phyloP scores from a whole-genome alignment of 2,888 invertebrate species.

The Lottia scabra region DNA sequence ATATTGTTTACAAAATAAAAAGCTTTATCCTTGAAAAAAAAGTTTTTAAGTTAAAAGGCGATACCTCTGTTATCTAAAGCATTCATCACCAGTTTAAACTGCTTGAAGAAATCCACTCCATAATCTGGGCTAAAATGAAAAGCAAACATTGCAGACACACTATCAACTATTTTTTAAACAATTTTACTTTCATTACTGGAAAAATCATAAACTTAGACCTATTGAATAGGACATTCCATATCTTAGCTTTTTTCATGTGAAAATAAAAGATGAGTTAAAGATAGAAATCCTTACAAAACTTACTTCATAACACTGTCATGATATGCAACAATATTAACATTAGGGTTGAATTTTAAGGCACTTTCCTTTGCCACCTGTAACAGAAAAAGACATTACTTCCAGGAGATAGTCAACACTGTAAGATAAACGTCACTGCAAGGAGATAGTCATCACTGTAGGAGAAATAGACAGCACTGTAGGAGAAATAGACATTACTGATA shows the following conservation, averaged over 20 bases:
- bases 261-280: slow-evolving; percentile 32
- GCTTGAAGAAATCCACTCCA: slow-evolving; percentile 90
- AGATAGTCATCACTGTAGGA: no score
- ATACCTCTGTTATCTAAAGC: slow-evolving; percentile 90
- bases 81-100: slow-evolving; percentile 92
- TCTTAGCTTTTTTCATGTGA: background rate
- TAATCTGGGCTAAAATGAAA: slow-evolving; percentile 82
- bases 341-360: slow-evolving; percentile 87
- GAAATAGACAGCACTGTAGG: no score
- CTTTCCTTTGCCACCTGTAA: slow-evolving; percentile 86
- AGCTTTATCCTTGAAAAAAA: background rate
- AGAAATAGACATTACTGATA: no score
- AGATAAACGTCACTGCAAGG: no score
- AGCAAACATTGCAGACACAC: slow-evolving; percentile 25
- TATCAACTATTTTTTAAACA: no score
- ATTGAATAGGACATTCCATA: no score
- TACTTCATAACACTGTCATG: slow-evolving; percentile 94
- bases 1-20: no score
- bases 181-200: no score
- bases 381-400: background rate
- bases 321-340: slow-evolving; percentile 88
- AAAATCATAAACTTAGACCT: no score
- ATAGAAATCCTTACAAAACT: background rate
- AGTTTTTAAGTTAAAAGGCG: background rate
- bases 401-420: no score